These are phyloP conservation scores for Tretioscincus oriximinensis DNA, from an alignment of 2,113 vertebrate genomes.

Conservation along the genomic window DNA sequence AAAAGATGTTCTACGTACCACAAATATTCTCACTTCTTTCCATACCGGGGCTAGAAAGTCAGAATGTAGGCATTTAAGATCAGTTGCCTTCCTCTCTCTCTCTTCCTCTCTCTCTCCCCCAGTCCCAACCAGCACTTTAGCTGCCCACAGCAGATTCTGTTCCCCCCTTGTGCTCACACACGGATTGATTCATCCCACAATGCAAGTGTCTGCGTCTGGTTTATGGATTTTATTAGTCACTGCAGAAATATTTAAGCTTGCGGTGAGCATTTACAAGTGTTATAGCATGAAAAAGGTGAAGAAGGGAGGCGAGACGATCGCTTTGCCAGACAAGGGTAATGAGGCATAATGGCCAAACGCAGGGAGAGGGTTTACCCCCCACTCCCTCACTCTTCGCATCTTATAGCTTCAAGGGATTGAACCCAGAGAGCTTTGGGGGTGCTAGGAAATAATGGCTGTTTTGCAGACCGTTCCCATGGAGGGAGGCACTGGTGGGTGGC, in stretches of 20 bases:
- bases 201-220: conserved; percentile 58
- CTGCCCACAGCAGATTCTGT: conserved; percentile 35
- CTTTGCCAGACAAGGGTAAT: conserved; percentile 60
- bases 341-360: conserved; percentile 40
- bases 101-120: background rate
- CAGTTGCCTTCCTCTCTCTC: conserved; percentile 39
- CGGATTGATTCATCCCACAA: conserved; percentile 63
- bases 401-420: conserved; percentile 34
- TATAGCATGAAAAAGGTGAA: conserved; percentile 58
- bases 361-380: conserved; percentile 29
- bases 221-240: conserved; percentile 65
- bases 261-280: conserved; percentile 56
- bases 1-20: background rate
- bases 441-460: conserved; percentile 38
- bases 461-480: background rate
- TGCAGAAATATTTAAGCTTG: conserved; percentile 61
- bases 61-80: conserved; percentile 54
- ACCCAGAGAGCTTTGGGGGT: conserved; percentile 44
- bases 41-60: background rate
- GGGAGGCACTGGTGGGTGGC: background rate
- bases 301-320: conserved; percentile 55
- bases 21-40: conserved; percentile 5
- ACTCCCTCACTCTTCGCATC: conserved; percentile 33
- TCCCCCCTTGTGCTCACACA: conserved; percentile 44
- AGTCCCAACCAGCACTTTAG: conserved; percentile 2